Evolutionary conservation across 35 echinoderm and acorn worm species (phyloP).

Genomic region (Heliocidaris erythrogramma): DNA sequence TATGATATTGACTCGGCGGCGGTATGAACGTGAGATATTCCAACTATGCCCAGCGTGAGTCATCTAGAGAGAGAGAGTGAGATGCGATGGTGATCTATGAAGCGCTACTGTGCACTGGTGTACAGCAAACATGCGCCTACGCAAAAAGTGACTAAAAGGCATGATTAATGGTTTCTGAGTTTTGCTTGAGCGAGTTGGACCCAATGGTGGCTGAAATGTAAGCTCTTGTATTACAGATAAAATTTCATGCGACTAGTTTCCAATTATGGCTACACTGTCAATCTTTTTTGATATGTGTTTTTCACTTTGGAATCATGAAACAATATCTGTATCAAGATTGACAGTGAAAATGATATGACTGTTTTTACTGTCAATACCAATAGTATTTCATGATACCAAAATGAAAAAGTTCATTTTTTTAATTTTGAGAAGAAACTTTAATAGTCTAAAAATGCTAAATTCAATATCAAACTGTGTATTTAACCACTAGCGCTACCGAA

Average conservation of each 20-base stretch:
- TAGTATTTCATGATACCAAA: too few species aligned
- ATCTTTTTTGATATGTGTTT: too few species aligned
- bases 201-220: background rate
- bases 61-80: background rate
- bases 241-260: background rate
- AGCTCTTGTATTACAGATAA: background rate
- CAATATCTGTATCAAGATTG: too few species aligned
- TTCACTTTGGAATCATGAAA: too few species aligned
- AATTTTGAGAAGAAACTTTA: too few species aligned
- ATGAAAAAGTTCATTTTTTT: too few species aligned
- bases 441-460: too few species aligned
- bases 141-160: background rate
- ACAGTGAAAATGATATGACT: too few species aligned
- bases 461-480: too few species aligned
- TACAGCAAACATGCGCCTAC: background rate
- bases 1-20: background rate
- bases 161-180: background rate
- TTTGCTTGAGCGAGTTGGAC: background rate
- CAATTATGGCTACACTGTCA: too few species aligned
- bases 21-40: slow-evolving; percentile 10
- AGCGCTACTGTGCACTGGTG: background rate
- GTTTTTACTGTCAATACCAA: too few species aligned
- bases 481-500: too few species aligned
- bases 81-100: background rate
- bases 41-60: background rate